These are phyloP conservation scores for Sebastes reedi DNA, from an alignment of 2,797 vertebrate species.

Conservation along the genomic window DNA sequence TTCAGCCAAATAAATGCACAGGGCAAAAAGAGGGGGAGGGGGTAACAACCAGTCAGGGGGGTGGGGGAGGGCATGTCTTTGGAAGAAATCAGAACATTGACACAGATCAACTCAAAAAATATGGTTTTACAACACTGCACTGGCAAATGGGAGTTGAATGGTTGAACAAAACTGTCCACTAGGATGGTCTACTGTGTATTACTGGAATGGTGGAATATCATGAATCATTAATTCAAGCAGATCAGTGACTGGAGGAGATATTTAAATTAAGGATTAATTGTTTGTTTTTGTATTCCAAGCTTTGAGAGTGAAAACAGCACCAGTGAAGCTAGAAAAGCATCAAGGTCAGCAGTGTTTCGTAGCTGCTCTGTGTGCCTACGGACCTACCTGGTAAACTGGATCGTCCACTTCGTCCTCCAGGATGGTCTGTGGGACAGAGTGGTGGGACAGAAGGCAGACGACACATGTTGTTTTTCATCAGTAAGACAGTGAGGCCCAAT, in stretches of 20 bases:
- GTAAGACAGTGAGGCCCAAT: not conserved
- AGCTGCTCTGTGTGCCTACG: constrained; percentile 19
- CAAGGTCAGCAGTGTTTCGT: constrained; percentile 18
- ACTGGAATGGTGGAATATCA: constrained; percentile 77
- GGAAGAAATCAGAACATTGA: constrained; percentile 73
- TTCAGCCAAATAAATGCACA: constrained; percentile 75
- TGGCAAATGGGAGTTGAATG: constrained; percentile 81
- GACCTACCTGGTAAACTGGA: constrained; percentile 97
- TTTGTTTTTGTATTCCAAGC: constrained; percentile 18
- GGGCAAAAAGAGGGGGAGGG: constrained; percentile 43
- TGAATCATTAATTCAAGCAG: constrained; percentile 79
- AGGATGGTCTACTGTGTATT: constrained; percentile 73
- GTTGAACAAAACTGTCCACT: constrained; percentile 78
- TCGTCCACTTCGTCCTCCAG: constrained; percentile 99
- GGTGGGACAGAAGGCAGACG: constrained; percentile 76
- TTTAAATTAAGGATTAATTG: constrained; percentile 42
- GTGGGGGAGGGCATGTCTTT: constrained; percentile 49
- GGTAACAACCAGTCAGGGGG: constrained; percentile 59
- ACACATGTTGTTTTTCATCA: constrained; percentile 56
- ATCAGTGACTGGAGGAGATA: constrained; percentile 62
- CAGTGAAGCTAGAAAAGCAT: constrained; percentile 44
- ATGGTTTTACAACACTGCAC: constrained; percentile 81
- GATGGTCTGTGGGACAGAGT: constrained; percentile 89
- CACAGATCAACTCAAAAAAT: constrained; percentile 80
- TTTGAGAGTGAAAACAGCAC: constrained; percentile 54